Percentiles rank a stretch among this genome's conserved stretches.
Conservation (phyloP, 2,797 vertebrate species). For the Botia almorhae region DNA sequence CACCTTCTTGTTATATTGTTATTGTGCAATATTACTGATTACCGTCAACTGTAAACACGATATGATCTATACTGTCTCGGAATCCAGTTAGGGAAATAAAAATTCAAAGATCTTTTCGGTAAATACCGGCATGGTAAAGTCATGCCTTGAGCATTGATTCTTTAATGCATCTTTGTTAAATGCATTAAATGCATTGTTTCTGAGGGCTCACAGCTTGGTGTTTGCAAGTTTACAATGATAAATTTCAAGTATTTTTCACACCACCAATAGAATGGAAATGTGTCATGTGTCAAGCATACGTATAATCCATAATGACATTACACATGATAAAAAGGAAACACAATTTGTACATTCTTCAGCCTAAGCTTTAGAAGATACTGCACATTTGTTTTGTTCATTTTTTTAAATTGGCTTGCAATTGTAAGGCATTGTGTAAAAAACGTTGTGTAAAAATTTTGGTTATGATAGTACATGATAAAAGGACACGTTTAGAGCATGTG, state of each 20-base stretch:
- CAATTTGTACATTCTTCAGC: neutral
- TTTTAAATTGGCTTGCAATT: neutral
- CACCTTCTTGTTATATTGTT: conserved; percentile 24
- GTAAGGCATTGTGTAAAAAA: neutral
- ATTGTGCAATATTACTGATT: conserved; percentile 32
- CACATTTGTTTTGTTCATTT: neutral
- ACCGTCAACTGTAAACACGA: neutral
- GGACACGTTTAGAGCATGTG: neutral
- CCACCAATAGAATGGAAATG: conserved; percentile 47
- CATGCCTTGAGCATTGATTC: conserved; percentile 2
- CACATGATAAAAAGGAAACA: neutral
- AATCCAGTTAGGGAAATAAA: neutral
- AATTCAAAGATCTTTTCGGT: neutral
- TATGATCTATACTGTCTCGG: neutral
- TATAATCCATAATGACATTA: conserved; percentile 7
- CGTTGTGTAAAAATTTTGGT: neutral
- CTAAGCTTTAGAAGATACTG: neutral
- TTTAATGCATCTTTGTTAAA: conserved; percentile 30
- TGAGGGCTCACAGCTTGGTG: conserved; percentile 45
- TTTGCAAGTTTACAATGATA: conserved; percentile 62
- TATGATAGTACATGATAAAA: conserved; percentile 13
- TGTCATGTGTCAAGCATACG: conserved; percentile 19
- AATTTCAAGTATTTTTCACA: conserved; percentile 73
- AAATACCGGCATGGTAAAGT: conserved; percentile 13
- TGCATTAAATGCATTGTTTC: conserved; percentile 4